Base-by-base conservation (phyloP, 2,113 vertebrate species). In the Channa argus region DNA sequence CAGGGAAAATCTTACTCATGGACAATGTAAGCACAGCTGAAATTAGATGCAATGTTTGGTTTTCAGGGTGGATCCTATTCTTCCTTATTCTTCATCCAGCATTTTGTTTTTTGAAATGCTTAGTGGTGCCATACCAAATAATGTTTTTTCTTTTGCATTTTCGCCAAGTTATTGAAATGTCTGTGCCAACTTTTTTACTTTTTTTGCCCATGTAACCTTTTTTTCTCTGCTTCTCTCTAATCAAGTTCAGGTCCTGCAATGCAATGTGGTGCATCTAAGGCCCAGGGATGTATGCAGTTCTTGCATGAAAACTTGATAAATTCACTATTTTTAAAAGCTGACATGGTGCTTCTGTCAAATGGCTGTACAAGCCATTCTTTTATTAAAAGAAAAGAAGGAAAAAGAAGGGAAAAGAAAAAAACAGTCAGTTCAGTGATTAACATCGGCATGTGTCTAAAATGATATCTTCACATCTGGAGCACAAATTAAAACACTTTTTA, bases 21-120 rank as follows among this genome's bases (percentile, higher is more conserved):
- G 49, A 61, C 24, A 65, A 60, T 70, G 53, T 71, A 65, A 61
- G n/a, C 55, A 70, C 50, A 70, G 24, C 7, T 49, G 14, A 58
- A 58, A 74, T 74, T 14, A 34, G 36, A 62, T 37, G 73, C 45
- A 33, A 5, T 47, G 63, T 56, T 74, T 58, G 39, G 55, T 50
- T 53, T 55, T 73, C 13, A 41, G 24, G 33, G 39, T 46, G 46
- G 1, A 43, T 6, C 24, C 2, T n/a, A 9, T 56, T 69, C 44
- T 54, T 49, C n/a, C 49, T 11, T 4, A 0, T 54, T 49, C 10
- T 9, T 47, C 12, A 5, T 39, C 6, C 50, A 39, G 39, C n/a
- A 5, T 10, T 8, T 38, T 73, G 4, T 8, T 77, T 41, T 70
- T 39, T 38, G 36, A 37, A 64, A 15, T 10, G 45, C 11, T 69